phyloP scores from a whole-genome alignment of 2,113 vertebrate species.

The Nothobranchius furzeri region DNA sequence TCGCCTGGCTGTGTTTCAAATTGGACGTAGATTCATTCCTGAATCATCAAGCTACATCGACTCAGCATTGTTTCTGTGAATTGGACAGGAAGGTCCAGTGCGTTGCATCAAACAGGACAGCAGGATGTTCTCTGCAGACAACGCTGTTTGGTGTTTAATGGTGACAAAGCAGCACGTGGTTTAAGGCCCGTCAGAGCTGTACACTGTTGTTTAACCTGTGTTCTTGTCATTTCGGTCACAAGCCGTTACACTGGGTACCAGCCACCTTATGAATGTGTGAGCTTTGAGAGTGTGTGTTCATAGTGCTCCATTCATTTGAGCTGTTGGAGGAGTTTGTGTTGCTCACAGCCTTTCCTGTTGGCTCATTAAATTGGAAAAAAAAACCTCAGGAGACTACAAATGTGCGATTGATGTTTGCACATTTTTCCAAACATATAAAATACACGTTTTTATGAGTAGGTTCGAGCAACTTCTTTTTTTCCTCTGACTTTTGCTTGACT shows the following conservation, averaged over 20 bases:
- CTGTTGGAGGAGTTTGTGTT: constrained; percentile 54
- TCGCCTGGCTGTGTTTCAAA: constrained; percentile 42
- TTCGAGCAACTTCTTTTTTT: neutral
- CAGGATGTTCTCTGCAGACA: constrained; percentile 2
- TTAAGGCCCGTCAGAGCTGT: constrained; percentile 23
- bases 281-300: constrained; percentile 38
- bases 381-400: constrained; percentile 27
- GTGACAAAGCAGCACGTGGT: constrained; percentile 11
- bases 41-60: constrained; percentile 51
- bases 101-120: constrained; percentile 23
- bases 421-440: constrained; percentile 15
- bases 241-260: constrained; percentile 21
- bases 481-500: constrained; percentile 31
- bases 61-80: constrained; percentile 54
- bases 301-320: constrained; percentile 56
- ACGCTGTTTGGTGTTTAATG: constrained; percentile 7
- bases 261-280: constrained; percentile 37
- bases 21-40: constrained; percentile 36
- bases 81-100: constrained; percentile 2
- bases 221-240: constrained; percentile 16
- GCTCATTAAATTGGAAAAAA: constrained; percentile 48
- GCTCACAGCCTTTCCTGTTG: constrained; percentile 41
- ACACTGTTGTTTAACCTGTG: constrained; percentile 11
- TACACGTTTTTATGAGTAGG: constrained; percentile 3
- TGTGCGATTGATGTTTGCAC: constrained; percentile 34